phyloP scores from a whole-genome alignment of 2,888 invertebrate species.

The Ennomos quercinarius region DNA sequence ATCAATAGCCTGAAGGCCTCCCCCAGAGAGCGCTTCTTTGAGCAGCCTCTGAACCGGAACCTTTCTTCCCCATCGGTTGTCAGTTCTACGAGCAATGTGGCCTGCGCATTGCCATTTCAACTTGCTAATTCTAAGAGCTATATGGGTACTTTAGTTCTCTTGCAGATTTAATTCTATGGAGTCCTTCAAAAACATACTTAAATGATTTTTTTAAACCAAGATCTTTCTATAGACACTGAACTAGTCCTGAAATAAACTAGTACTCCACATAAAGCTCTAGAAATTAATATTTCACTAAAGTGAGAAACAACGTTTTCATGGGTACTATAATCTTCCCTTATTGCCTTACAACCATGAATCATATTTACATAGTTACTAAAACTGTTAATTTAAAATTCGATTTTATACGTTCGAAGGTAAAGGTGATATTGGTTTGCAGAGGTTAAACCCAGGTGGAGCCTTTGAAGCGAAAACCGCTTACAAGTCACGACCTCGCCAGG shows the following conservation, averaged over 20 bases:
- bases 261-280: slow-evolving; percentile 10
- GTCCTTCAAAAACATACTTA: too few relatives aligned
- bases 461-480: slow-evolving; percentile 38
- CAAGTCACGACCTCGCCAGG: slow-evolving; percentile 51
- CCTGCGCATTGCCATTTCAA: too few relatives aligned
- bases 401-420: slow-evolving; percentile 12
- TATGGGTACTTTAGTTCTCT: too few relatives aligned
- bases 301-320: slow-evolving; percentile 16
- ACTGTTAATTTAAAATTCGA: slow-evolving; percentile 15
- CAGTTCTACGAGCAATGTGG: too few relatives aligned
- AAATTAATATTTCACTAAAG: slow-evolving; percentile 18
- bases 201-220: too few relatives aligned
- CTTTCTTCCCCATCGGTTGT: too few relatives aligned
- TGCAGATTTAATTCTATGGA: too few relatives aligned
- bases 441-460: slow-evolving; percentile 38
- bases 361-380: slow-evolving; percentile 29
- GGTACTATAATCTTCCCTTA: slow-evolving; percentile 31
- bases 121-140: too few relatives aligned
- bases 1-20: too few relatives aligned
- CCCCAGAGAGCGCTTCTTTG: too few relatives aligned
- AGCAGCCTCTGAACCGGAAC: too few relatives aligned
- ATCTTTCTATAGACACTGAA: background rate
- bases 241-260: background rate
- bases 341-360: slow-evolving; percentile 41
- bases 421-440: slow-evolving; percentile 36